Evolutionary conservation across 2,888 invertebrate species (phyloP).

Genomic region (Plusia festucae): DNA sequence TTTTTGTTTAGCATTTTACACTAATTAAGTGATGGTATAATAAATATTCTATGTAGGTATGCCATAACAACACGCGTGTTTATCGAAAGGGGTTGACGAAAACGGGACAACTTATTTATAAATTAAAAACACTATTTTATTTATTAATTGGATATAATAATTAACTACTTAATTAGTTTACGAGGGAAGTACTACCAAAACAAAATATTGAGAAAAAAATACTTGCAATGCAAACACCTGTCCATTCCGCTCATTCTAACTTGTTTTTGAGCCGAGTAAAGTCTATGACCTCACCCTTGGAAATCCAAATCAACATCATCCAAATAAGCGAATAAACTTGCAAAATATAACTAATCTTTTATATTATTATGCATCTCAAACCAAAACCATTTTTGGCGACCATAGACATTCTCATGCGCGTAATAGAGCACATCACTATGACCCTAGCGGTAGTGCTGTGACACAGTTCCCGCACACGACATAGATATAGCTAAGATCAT

Average conservation of each 20-base stretch:
- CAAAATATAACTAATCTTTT: background rate
- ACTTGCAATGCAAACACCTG: background rate
- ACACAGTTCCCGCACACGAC: constrained; percentile 73
- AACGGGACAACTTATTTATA: too few relatives aligned
- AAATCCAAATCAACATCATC: background rate
- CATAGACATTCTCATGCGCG: constrained; percentile 51
- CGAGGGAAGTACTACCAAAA: too few relatives aligned
- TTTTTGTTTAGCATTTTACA: background rate
- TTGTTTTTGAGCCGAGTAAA: background rate
- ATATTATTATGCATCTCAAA: constrained; percentile 38
- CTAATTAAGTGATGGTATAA: background rate
- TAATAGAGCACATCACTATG: constrained; percentile 69
- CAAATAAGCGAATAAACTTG: background rate
- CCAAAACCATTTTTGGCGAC: constrained; percentile 16
- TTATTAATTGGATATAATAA: too few relatives aligned
- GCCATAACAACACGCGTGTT: constrained; percentile 3
- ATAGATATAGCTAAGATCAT: constrained; percentile 66
- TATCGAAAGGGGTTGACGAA: background rate
- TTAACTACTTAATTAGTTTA: background rate
- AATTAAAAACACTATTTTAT: background rate
- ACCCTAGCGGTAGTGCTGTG: constrained; percentile 79
- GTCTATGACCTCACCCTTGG: background rate
- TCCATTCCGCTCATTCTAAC: background rate
- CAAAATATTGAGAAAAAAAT: too few relatives aligned
- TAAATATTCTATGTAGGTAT: background rate